phyloP scores from a whole-genome alignment of 2,113 vertebrate genomes.

The Junco hyemalis region DNA sequence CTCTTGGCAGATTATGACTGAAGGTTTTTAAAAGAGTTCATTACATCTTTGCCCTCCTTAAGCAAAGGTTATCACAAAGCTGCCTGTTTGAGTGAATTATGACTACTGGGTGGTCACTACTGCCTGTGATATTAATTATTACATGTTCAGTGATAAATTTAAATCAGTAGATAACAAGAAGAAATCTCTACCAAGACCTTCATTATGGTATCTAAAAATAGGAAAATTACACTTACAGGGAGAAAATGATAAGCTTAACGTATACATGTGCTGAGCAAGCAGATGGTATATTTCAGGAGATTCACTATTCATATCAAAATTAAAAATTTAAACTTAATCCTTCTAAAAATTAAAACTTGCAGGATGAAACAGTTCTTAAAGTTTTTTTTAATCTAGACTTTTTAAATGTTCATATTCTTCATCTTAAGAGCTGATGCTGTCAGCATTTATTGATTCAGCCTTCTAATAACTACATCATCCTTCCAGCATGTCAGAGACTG shows the following conservation, averaged over 20 bases:
- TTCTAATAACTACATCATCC: constrained; percentile 33
- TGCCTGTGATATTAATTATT: not conserved
- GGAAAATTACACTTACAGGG: not conserved
- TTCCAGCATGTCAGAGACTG: constrained; percentile 3
- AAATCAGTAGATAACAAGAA: not conserved
- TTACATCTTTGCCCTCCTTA: constrained; percentile 6
- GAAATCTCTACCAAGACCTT: not conserved
- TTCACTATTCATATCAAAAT: not conserved
- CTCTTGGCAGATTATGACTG: not conserved
- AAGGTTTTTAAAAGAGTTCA: not conserved
- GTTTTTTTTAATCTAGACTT: not conserved
- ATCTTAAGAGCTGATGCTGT: constrained; percentile 21
- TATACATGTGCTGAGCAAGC: not conserved
- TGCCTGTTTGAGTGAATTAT: constrained; percentile 2
- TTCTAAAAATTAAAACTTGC: not conserved
- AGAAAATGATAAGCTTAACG: not conserved
- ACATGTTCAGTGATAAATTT: not conserved
- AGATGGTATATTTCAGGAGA: not conserved
- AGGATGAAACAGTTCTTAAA: not conserved
- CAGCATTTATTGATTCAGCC: constrained; percentile 57
- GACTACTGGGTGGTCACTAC: not conserved
- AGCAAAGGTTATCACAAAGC: constrained; percentile 25
- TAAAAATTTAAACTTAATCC: not conserved
- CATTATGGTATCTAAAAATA: not conserved
- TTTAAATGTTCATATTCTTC: constrained; percentile 12